Conservation (phyloP, 2,888 invertebrate genomes). For the Torymus texanus region DNA sequence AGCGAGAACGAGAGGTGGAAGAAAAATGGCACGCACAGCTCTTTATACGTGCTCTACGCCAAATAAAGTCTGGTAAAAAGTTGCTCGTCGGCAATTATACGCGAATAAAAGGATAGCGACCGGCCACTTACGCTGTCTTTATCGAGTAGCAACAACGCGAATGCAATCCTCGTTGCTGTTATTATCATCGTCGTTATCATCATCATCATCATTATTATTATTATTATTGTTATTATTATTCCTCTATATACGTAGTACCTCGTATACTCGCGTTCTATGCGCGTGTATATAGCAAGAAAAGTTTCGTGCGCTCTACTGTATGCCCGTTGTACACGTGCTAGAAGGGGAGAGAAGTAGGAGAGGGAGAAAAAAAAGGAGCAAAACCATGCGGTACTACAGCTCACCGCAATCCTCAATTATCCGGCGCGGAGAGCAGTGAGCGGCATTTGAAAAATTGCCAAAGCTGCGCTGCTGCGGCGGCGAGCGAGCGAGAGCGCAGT, state of each 20-base stretch:
- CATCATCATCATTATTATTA: conserved; percentile 40
- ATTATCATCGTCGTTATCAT: conserved; percentile 42
- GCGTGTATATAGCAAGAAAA: conserved; percentile 19
- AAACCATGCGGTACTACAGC: not conserved
- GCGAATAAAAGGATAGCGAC: conserved; percentile 39
- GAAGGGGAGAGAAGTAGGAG: not conserved
- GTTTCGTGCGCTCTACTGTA: conserved; percentile 4
- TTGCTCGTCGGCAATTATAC: conserved; percentile 45
- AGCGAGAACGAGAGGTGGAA: conserved; percentile 5
- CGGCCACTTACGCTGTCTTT: conserved; percentile 45
- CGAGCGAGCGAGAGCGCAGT: conserved; percentile 46
- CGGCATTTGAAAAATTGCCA: conserved; percentile 52
- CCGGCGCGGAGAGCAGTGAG: conserved; percentile 15
- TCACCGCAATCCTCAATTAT: conserved; percentile 57
- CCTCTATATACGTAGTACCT: conserved; percentile 25
- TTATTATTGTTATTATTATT: conserved; percentile 43
- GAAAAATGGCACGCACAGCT: conserved; percentile 14
- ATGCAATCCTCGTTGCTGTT: conserved; percentile 24
- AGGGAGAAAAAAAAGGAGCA: conserved; percentile 11
- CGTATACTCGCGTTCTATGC: conserved; percentile 15
- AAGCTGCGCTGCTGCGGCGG: conserved; percentile 18
- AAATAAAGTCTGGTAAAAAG: conserved; percentile 54
- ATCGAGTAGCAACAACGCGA: conserved; percentile 38
- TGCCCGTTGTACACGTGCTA: not conserved
- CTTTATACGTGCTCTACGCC: conserved; percentile 34